These are phyloP conservation scores for Tinamus major DNA, from an alignment of 2,797 vertebrate genomes.

Conservation along the genomic window DNA sequence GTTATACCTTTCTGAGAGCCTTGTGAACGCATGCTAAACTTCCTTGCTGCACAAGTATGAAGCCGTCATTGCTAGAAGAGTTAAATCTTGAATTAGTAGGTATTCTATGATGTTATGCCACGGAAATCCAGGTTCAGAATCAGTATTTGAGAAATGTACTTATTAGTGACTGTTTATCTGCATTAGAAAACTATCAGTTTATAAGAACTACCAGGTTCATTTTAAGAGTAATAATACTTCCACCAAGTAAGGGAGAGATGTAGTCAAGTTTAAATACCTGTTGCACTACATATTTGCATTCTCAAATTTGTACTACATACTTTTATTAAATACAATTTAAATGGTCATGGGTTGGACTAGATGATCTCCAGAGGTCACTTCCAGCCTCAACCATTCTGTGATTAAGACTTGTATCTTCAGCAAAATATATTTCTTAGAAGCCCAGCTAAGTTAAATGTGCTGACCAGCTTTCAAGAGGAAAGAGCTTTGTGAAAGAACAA, in stretches of 20 bases:
- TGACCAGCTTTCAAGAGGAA: background rate
- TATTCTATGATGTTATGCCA: background rate
- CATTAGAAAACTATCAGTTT: background rate
- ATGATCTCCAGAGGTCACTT: too few relatives aligned
- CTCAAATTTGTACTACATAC: background rate
- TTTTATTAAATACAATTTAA: background rate
- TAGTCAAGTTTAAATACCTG: background rate
- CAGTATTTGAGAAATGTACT: background rate
- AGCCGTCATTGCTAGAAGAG: background rate
- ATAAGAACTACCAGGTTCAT: background rate
- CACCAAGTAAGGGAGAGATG: background rate
- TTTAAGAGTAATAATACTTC: background rate
- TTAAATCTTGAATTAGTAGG: background rate
- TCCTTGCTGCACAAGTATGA: background rate
- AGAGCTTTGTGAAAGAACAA: background rate
- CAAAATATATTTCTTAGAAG: background rate
- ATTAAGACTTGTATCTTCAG: background rate
- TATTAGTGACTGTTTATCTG: background rate
- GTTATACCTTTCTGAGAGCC: background rate
- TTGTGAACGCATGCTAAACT: background rate
- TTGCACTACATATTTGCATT: background rate
- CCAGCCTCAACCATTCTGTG: too few relatives aligned
- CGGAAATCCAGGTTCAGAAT: background rate
- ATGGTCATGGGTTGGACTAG: background rate
- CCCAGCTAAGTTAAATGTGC: background rate